Conservation (phyloP, 2,888 invertebrate genomes). For the Hipparchia sbordonii region DNA sequence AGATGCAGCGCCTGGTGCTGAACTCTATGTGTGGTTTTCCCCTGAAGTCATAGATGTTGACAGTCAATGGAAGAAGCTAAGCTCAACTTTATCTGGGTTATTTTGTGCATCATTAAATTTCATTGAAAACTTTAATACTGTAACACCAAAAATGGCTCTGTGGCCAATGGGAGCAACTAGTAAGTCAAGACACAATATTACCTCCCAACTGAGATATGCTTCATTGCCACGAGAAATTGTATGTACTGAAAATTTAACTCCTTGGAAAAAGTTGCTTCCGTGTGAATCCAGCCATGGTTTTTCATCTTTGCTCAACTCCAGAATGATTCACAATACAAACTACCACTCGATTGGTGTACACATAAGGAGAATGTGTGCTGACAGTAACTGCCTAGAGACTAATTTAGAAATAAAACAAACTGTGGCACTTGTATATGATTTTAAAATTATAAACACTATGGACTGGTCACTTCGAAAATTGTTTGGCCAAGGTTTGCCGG, state of each 20-base stretch:
- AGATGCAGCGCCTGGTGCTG: conserved; percentile 96
- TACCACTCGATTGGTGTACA: conserved; percentile 96
- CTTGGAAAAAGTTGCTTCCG: conserved; percentile 98
- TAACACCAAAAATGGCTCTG: conserved; percentile 92
- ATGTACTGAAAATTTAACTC: conserved; percentile 99
- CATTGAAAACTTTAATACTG: conserved; percentile 92
- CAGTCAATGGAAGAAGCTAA: conserved; percentile 92
- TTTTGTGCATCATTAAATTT: conserved; percentile 98
- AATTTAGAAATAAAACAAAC: conserved; percentile 92
- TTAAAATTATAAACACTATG: conserved; percentile 84
- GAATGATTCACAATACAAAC: conserved; percentile 94
- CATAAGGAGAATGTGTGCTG: conserved; percentile 89
- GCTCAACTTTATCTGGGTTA: conserved; percentile 95
- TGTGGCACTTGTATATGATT: conserved; percentile 94
- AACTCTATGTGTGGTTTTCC: conserved; percentile 96
- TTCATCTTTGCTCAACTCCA: conserved; percentile 93
- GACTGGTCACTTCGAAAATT: conserved; percentile 94
- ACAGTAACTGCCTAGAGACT: conserved; percentile 81
- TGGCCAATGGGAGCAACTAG: conserved; percentile 87
- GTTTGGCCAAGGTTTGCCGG: conserved; percentile 93
- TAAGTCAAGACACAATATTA: conserved; percentile 70
- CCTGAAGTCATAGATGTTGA: conserved; percentile 87
- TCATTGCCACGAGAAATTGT: conserved; percentile 97
- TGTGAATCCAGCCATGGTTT: conserved; percentile 96
- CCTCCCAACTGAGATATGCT: conserved; percentile 88